Evolutionary conservation across 2,113 vertebrate genomes (phyloP).

Genomic region (Campylorhamphus procurvoides): DNA sequence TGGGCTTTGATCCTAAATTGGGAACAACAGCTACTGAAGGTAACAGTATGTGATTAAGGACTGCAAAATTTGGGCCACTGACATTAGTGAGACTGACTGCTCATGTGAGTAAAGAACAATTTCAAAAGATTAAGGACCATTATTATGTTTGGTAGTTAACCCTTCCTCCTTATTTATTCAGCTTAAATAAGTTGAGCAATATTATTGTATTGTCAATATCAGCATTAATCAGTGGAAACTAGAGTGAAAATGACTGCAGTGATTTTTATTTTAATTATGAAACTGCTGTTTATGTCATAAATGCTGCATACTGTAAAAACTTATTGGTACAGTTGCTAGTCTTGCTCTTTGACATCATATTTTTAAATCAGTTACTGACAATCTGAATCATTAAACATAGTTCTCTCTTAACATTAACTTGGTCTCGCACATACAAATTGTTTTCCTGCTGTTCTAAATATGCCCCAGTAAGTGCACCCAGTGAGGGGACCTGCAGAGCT

Average conservation of each 20-base stretch:
- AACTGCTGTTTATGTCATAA: not conserved
- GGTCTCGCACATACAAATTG: not conserved
- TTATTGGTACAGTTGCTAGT: not conserved
- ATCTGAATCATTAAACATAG: not conserved
- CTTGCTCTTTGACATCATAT: not conserved
- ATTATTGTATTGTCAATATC: not conserved
- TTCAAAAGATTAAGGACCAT: not conserved
- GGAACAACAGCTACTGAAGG: constrained; percentile 20
- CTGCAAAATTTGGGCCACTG: constrained; percentile 3
- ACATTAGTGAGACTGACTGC: not conserved
- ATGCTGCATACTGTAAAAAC: not conserved
- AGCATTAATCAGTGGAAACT: not conserved
- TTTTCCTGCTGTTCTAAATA: not conserved
- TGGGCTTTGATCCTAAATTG: constrained; percentile 61
- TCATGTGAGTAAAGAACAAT: not conserved
- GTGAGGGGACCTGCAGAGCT: not conserved
- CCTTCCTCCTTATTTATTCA: not conserved
- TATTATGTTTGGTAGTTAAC: not conserved
- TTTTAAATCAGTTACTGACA: not conserved
- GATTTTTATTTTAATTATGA: not conserved
- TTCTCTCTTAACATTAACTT: not conserved
- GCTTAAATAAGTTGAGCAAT: not conserved
- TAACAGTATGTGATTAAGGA: constrained; percentile 22
- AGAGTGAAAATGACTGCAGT: not conserved
- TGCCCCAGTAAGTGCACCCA: not conserved